Evolutionary conservation across 2,113 vertebrate species (phyloP), one percentile per base, ranked within the genome.

Genomic region (Theristicus caerulescens): DNA sequence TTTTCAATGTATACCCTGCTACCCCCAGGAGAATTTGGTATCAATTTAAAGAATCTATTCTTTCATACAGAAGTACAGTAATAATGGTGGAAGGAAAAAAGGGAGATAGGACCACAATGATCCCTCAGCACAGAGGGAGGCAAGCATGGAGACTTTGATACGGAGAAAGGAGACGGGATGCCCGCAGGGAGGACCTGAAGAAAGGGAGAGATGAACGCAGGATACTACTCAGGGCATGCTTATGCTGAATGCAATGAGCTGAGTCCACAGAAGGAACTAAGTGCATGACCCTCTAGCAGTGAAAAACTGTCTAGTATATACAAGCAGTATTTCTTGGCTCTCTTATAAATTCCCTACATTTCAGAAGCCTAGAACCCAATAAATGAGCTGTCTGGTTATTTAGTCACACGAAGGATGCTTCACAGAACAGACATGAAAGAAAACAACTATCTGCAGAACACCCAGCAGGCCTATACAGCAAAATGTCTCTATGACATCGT

Each of bases 401-500:
- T 34, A 80, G 36, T 49, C 51, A 65, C 55, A 78, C 6, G 83
- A 73, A 90, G 22, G 32, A 94, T 51, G 46, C 29, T 80, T 92
- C 55, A 58, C 22, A 49, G 32, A 91, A 88, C 17, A 77, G 34
- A 46, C 42, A 66, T 4, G 38, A 92, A 90, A 85, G n/a, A 52
- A 71, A 94, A 76, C 6, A 44, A 61, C 19, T 34, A 26, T 70
- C 34, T 82, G 54, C 40, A 87, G 21, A 91, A 82, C 3, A 10
- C 64, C 49, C 55, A 69, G 26, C 29, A 91, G 46, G 59, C 34
- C 64, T 52, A 27, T 2, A 12, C 2, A 86, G 22, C 14, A 79
- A 62, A 82, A 42, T 11, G 67, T 15, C 51, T 71, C 42, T 83
- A 32, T 7, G 12, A 66, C 8, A 34, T 1, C 0, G 0, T 6